A percentile compares a stretch with the other conserved stretches of the same genome.
Evolutionary conservation across 2,797 vertebrate species (phyloP).

Genomic region (Mastacembelus armatus): DNA sequence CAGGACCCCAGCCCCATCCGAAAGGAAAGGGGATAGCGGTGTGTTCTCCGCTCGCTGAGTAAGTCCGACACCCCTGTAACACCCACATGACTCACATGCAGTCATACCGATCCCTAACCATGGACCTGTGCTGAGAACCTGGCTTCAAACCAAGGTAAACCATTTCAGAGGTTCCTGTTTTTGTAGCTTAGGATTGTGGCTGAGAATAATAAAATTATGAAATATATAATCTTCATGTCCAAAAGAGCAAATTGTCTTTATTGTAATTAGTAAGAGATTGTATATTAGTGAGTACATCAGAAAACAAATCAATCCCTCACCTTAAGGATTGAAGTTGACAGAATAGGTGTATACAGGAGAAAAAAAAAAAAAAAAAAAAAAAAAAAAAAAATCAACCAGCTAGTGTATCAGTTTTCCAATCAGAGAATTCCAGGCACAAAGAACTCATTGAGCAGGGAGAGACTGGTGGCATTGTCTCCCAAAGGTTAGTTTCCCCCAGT

Average conservation of each 20-base stretch:
- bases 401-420: slow-evolving; percentile 85
- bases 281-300: slow-evolving; percentile 25
- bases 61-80: slow-evolving; percentile 47
- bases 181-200: too few species aligned
- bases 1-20: slow-evolving; percentile 24
- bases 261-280: slow-evolving; percentile 18
- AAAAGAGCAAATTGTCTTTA: slow-evolving; percentile 7
- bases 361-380: slow-evolving; percentile 60
- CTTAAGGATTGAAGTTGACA: slow-evolving; percentile 38
- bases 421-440: slow-evolving; percentile 84
- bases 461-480: slow-evolving; percentile 86
- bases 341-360: slow-evolving; percentile 35
- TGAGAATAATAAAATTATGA: too few species aligned
- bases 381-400: slow-evolving; percentile 78
- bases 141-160: slow-evolving; percentile 61
- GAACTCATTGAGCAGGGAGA: slow-evolving; percentile 85
- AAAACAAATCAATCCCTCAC: slow-evolving; percentile 58
- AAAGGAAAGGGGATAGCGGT: slow-evolving; percentile 62
- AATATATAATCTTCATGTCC: neutral
- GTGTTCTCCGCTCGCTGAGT: slow-evolving; percentile 45
- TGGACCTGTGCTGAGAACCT: slow-evolving; percentile 77
- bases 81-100: slow-evolving; percentile 30
- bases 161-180: too few species aligned
- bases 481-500: slow-evolving; percentile 86
- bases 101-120: slow-evolving; percentile 35